Evolutionary conservation across 1,140 invertebrate species (phyloP).

Genomic region (Drosophila arizonae): DNA sequence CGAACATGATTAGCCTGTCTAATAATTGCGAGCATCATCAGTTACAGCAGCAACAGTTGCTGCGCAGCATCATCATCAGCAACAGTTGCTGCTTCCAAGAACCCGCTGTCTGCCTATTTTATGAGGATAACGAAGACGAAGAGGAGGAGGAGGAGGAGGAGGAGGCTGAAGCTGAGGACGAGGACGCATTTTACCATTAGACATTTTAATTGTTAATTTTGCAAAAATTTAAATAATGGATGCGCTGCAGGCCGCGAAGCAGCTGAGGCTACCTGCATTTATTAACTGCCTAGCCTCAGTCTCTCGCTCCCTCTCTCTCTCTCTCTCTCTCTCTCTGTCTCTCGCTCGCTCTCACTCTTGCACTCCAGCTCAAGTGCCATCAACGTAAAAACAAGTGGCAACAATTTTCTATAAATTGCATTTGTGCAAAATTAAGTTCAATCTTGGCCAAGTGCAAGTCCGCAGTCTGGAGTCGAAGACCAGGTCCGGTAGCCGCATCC

Average conservation of each 20-base stretch:
- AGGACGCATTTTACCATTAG: slow-evolving; percentile 65
- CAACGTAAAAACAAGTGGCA: slow-evolving; percentile 81
- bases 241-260: slow-evolving; percentile 60
- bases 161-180: neutral
- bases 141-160: too few relatives aligned
- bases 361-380: slow-evolving; percentile 57
- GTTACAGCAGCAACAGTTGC: slow-evolving; percentile 11
- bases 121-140: slow-evolving; percentile 1
- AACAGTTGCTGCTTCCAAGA: slow-evolving; percentile 53
- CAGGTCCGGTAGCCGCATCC: slow-evolving; percentile 46
- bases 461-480: neutral
- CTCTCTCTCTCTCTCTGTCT: neutral
- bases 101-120: slow-evolving; percentile 50
- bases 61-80: slow-evolving; percentile 1
- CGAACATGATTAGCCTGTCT: slow-evolving; percentile 2
- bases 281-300: slow-evolving; percentile 41
- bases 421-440: slow-evolving; percentile 81
- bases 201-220: slow-evolving; percentile 81
- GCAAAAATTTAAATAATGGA: slow-evolving; percentile 76
- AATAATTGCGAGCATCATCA: slow-evolving; percentile 51
- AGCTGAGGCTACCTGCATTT: slow-evolving; percentile 69
- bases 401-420: slow-evolving; percentile 81
- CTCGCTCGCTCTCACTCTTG: neutral
- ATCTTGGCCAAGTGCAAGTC: slow-evolving; percentile 61
- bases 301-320: neutral